Conservation (phyloP, 2,797 vertebrate species). For the Momotus momota region DNA sequence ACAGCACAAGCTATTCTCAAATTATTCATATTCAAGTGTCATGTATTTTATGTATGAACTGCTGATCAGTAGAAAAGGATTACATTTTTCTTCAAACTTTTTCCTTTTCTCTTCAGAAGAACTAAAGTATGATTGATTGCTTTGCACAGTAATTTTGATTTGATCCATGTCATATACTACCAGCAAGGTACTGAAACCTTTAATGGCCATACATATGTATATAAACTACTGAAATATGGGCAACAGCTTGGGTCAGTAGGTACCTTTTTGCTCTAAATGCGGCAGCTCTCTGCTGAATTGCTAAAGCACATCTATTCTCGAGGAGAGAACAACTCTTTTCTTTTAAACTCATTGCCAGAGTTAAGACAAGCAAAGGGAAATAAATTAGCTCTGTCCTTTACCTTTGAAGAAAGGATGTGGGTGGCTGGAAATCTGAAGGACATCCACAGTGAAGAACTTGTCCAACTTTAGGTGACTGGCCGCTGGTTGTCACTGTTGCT, state of each 20-base stretch:
- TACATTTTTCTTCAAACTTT: neutral
- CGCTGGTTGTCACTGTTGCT: slow-evolving; percentile 83
- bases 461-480: neutral
- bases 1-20: neutral
- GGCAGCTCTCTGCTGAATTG: neutral
- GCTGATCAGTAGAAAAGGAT: neutral
- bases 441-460: neutral
- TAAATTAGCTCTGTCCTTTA: neutral
- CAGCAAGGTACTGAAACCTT: neutral
- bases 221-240: neutral
- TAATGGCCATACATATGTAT: neutral
- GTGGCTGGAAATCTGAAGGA: neutral
- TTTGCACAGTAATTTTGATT: neutral
- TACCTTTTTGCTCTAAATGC: neutral
- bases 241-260: neutral
- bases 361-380: neutral
- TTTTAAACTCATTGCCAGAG: neutral
- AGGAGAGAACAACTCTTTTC: neutral
- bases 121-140: neutral
- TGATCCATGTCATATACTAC: neutral
- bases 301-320: neutral
- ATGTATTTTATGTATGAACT: neutral
- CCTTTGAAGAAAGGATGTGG: neutral
- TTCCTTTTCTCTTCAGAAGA: neutral
- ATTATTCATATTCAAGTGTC: neutral